Base-by-base conservation (phyloP, 2,113 vertebrate genomes). In the Phylloscopus trochiloides region DNA sequence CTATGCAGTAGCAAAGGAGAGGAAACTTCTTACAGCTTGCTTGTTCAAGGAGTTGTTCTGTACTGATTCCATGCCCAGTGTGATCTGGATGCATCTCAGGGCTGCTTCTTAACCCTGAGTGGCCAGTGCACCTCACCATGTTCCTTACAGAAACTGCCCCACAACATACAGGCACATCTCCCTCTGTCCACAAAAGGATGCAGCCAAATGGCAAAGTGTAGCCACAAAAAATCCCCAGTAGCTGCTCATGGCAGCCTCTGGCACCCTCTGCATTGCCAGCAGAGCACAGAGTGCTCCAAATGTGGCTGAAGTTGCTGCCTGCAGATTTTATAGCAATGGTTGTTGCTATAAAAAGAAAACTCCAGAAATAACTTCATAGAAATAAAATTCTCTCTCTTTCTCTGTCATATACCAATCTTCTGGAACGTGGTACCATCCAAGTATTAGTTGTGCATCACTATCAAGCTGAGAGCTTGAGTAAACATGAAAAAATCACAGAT, bases 401-500 rank as follows among this genome's bases (percentile, higher is more conserved):
- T 45, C 20, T 71, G 26, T 50, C 22, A 48, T 47, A 65, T 58
- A 90, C 43, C 80, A 76, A 85, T 62, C 17, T 86, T 58, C 54
- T 73, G 75, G 59, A 95, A 88, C 1, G 7, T 25, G 36, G 43
- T 54, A 86, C 67, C 67, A 59, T 83, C 67, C 81, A 74, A 78
- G 40, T 62, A 54, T 66, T 73, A 88, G 54, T 66, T 0, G 3
- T 90, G 31, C 16, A 48, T 90, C 62, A 47, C 40, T 91, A 85
- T 92, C 80, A 94, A 75, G 48, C 45, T 68, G 45, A 89, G 84
- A 91, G 87, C 28, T 95, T 88, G 72, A 90, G 47, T 83, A 95
- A 95, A 94, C 78, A 93, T 19, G 54, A 91, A 93, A 91, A 88
- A 92, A 50, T 32, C 78, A 51, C 38, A 86, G 85, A 94, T 90